Evolutionary conservation across 2,113 vertebrate genomes (phyloP).

Genomic region (Spizaetus ornatus): DNA sequence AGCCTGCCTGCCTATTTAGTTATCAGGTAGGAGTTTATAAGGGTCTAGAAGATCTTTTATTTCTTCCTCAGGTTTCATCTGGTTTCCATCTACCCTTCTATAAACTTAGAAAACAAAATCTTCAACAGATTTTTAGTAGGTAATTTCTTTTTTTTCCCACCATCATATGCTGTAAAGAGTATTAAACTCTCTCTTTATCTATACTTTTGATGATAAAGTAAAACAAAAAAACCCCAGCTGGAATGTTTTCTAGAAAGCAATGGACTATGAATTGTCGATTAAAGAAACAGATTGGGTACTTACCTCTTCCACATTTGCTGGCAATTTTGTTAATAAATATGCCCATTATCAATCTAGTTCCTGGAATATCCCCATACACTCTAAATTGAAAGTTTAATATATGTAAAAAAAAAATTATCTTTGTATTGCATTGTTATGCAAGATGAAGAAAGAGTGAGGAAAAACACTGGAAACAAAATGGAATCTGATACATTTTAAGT

Average conservation of each 20-base stretch:
- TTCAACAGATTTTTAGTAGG: neutral
- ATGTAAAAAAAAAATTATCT: neutral
- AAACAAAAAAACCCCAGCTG: neutral
- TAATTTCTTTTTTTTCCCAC: neutral
- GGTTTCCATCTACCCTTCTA: neutral
- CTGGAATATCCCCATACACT: neutral
- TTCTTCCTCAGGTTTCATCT: neutral
- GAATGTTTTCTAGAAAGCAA: neutral
- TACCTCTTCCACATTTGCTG: neutral
- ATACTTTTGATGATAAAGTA: neutral
- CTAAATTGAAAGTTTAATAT: conserved; percentile 7
- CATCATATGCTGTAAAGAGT: neutral
- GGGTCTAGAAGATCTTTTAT: neutral
- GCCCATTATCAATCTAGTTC: neutral
- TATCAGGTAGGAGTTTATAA: neutral
- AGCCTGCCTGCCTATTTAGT: neutral
- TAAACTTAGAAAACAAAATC: neutral
- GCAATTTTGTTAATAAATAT: conserved; percentile 13
- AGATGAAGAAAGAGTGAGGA: neutral
- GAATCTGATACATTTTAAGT: neutral
- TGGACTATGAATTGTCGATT: neutral
- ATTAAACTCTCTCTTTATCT: neutral
- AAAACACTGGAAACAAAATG: neutral
- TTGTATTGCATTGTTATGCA: neutral
- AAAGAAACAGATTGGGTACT: neutral